phyloP scores from a whole-genome alignment of 2,797 vertebrate genomes.

The Naso thynnoides region DNA sequence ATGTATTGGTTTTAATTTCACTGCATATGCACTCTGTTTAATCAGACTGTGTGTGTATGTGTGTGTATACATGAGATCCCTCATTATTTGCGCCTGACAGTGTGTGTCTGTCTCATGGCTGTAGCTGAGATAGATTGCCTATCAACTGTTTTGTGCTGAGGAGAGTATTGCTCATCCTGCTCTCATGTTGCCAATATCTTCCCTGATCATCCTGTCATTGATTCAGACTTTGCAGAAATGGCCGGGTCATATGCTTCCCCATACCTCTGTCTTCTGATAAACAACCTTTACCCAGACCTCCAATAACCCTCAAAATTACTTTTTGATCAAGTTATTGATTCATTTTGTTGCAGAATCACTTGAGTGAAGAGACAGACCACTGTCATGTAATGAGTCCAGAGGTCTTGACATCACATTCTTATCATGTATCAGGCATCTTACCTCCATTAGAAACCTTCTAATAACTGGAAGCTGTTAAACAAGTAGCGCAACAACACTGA shows the following conservation, averaged over 20 bases:
- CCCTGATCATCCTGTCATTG: conserved; percentile 75
- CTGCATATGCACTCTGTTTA: background rate
- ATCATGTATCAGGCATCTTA: background rate
- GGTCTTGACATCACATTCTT: background rate
- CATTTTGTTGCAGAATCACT: conserved; percentile 48
- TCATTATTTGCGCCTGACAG: conserved; percentile 7
- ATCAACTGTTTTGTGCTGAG: conserved; percentile 78
- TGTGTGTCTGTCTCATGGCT: conserved; percentile 37
- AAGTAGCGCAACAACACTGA: background rate
- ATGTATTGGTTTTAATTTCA: conserved; percentile 15
- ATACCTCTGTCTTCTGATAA: conserved; percentile 57
- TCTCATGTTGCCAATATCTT: conserved; percentile 78
- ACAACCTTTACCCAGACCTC: conserved; percentile 62
- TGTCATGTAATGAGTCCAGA: conserved; percentile 19
- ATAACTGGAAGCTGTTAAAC: background rate
- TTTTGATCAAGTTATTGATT: conserved; percentile 77
- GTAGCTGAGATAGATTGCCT: conserved; percentile 73
- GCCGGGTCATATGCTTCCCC: conserved; percentile 63
- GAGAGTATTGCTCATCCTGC: conserved; percentile 67
- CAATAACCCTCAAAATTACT: conserved; percentile 70
- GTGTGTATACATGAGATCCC: conserved; percentile 3
- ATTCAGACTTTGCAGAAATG: conserved; percentile 63
- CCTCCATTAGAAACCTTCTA: background rate
- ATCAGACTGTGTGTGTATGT: background rate
- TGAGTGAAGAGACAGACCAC: conserved; percentile 18